A percentile compares a stretch with the other conserved stretches of the same genome.
Conservation (phyloP, 2,888 invertebrate genomes). For the Orthonevra nobilis region DNA sequence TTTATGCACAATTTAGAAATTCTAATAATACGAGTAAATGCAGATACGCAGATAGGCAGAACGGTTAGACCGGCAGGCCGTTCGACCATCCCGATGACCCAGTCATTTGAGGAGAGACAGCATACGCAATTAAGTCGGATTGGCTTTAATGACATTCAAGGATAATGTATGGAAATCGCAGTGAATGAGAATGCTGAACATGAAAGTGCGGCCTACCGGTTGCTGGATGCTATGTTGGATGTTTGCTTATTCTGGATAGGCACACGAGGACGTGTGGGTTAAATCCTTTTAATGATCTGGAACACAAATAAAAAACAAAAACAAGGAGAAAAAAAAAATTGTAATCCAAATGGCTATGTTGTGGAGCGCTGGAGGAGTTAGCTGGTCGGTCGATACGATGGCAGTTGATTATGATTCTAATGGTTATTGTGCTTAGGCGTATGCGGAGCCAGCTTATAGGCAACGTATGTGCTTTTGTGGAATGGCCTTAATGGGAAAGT, state of each 20-base stretch:
- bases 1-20: constrained; percentile 58
- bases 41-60: too few species aligned
- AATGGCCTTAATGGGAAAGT: too few species aligned
- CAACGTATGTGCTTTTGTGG: too few species aligned
- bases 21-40: too few species aligned
- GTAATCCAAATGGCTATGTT: constrained; percentile 45
- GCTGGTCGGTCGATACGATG: too few species aligned
- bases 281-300: constrained; percentile 65
- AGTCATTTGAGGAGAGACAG: too few species aligned
- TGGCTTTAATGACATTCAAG: constrained; percentile 60
- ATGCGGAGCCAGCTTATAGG: too few species aligned
- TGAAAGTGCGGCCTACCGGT: not conserved
- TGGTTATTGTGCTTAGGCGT: too few species aligned
- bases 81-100: too few species aligned
- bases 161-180: constrained; percentile 59
- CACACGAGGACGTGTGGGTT: constrained; percentile 3
- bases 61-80: too few species aligned
- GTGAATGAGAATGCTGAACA: constrained; percentile 3
- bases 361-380: too few species aligned
- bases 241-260: constrained; percentile 15
- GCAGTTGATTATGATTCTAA: too few species aligned
- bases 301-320: constrained; percentile 36
- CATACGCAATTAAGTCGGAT: constrained; percentile 56
- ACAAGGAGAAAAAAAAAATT: constrained; percentile 12
- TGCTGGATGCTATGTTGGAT: constrained; percentile 1